phyloP scores from a whole-genome alignment of 2,888 invertebrate genomes.

The Cylloceria caligata region DNA sequence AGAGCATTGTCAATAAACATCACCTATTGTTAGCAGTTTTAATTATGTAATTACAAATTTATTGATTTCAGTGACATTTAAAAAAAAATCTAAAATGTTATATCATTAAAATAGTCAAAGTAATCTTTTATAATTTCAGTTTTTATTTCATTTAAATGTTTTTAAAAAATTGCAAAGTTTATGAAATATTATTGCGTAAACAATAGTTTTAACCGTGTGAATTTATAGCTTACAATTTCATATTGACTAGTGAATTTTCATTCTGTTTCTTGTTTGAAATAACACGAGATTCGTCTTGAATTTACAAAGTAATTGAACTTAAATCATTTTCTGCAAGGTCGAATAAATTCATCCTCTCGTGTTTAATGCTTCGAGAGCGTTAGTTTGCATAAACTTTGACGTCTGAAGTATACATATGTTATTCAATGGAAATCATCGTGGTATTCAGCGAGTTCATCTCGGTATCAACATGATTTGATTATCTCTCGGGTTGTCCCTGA shows the following conservation, averaged over 20 bases:
- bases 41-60: not conserved
- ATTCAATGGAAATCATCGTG: too few species aligned
- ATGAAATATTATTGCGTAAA: too few species aligned
- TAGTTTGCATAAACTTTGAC: not conserved
- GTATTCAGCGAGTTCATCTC: slow-evolving; percentile 12
- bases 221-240: too few species aligned
- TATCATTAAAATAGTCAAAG: too few species aligned
- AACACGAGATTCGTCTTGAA: not conserved
- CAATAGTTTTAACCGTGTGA: too few species aligned
- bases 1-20: not conserved
- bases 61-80: not conserved
- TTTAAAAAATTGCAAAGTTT: too few species aligned
- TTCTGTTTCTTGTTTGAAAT: not conserved
- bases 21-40: not conserved
- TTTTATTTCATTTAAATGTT: too few species aligned
- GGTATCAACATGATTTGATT: slow-evolving; percentile 19
- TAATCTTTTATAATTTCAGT: too few species aligned
- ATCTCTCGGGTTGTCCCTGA: slow-evolving; percentile 6
- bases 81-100: too few species aligned
- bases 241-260: not conserved
- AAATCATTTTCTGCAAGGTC: not conserved
- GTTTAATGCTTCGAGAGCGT: not conserved
- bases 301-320: not conserved
- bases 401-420: not conserved
- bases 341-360: not conserved